Conservation (phyloP, 2,113 vertebrate genomes). For the Apaloderma vittatum region DNA sequence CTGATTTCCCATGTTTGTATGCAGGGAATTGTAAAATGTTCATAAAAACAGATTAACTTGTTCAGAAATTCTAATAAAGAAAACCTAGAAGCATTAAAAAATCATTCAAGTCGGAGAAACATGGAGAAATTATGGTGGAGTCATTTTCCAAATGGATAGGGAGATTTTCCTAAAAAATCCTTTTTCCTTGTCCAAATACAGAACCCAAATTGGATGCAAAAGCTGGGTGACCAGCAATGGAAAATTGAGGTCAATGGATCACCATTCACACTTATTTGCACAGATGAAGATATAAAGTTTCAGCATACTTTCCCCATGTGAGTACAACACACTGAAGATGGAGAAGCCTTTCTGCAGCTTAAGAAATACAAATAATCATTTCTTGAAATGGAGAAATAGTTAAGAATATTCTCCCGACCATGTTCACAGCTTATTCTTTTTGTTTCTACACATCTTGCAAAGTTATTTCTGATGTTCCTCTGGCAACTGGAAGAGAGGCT, state of each 20-base stretch:
- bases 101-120: not conserved
- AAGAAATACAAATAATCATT: not conserved
- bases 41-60: not conserved
- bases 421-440: not conserved
- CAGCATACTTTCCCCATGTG: not conserved
- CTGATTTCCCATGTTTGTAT: not conserved
- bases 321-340: not conserved
- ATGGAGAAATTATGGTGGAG: not conserved
- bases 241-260: not conserved
- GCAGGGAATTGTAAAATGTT: not conserved
- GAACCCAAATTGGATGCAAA: not conserved
- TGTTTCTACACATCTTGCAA: not conserved
- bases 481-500: not conserved
- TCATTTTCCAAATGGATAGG: not conserved
- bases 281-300: not conserved
- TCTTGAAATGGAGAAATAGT: not conserved
- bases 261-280: not conserved
- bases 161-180: not conserved
- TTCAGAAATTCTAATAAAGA: slow-evolving; percentile 20
- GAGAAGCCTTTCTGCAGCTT: not conserved
- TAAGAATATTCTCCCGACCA: not conserved
- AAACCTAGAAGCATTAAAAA: slow-evolving; percentile 2
- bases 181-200: slow-evolving; percentile 3
- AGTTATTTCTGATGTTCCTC: not conserved
- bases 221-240: not conserved